Conservation (phyloP, 2,113 vertebrate genomes). For the Anguilla rostrata region DNA sequence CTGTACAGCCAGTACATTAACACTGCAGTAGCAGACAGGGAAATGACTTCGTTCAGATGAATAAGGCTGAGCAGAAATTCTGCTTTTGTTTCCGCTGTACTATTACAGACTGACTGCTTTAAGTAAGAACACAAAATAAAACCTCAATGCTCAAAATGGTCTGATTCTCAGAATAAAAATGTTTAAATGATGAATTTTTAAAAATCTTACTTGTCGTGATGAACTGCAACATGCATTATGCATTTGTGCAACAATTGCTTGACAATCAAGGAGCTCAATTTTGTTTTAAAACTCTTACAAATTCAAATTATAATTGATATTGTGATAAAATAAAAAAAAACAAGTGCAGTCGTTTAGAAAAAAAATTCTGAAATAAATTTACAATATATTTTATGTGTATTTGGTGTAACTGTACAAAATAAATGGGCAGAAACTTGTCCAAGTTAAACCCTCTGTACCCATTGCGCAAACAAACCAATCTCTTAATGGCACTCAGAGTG, state of each 20-base stretch:
- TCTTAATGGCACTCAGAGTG: background rate
- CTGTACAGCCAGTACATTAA: background rate
- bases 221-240: background rate
- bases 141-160: background rate
- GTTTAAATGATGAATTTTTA: background rate
- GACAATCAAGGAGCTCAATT: constrained; percentile 26
- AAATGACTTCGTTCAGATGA: background rate
- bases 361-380: constrained; percentile 46
- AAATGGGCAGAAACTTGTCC: constrained; percentile 28
- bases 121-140: background rate
- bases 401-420: constrained; percentile 61
- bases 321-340: constrained; percentile 73
- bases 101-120: background rate
- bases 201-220: background rate
- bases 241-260: constrained; percentile 49
- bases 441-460: constrained; percentile 23
- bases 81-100: background rate
- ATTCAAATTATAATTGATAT: constrained; percentile 44
- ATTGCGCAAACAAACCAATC: constrained; percentile 34
- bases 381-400: constrained; percentile 63
- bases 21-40: background rate
- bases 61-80: background rate
- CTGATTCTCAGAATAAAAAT: background rate
- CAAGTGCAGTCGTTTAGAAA: constrained; percentile 58
- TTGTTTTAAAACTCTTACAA: background rate